Evolutionary conservation across 2,888 invertebrate species (phyloP).

Genomic region (Malthinus seriepunctatus): DNA sequence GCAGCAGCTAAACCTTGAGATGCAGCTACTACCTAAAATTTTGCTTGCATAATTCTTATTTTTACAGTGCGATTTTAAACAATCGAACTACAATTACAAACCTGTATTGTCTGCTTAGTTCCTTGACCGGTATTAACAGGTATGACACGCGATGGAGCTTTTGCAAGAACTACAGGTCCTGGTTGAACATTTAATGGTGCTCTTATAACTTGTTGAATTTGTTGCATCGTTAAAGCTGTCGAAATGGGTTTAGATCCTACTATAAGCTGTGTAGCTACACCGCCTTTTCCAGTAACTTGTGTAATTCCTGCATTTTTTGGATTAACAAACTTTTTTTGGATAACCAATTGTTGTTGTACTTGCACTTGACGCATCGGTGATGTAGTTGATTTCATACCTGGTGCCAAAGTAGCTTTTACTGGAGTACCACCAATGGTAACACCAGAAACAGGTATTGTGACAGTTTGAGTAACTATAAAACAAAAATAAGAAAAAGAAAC

Average conservation of each 20-base stretch:
- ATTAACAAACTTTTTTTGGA: conserved; percentile 60
- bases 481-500: background rate
- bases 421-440: conserved; percentile 55
- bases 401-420: conserved; percentile 41
- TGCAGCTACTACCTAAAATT: conserved; percentile 60
- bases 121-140: conserved; percentile 63
- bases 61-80: background rate
- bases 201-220: conserved; percentile 68
- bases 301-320: conserved; percentile 68
- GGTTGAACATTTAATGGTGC: conserved; percentile 57
- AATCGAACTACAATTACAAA: conserved; percentile 35
- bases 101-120: conserved; percentile 65
- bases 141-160: conserved; percentile 64
- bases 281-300: conserved; percentile 55
- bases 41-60: background rate
- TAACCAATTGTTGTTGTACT: conserved; percentile 61
- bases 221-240: conserved; percentile 71
- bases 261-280: conserved; percentile 69
- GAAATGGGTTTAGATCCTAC: conserved; percentile 67
- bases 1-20: conserved; percentile 58
- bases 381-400: conserved; percentile 58
- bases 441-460: conserved; percentile 60
- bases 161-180: conserved; percentile 65
- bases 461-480: conserved; percentile 51
- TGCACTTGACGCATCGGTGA: conserved; percentile 69